Evolutionary conservation across 2,113 vertebrate genomes (phyloP).

Genomic region (Cynocephalus volans): DNA sequence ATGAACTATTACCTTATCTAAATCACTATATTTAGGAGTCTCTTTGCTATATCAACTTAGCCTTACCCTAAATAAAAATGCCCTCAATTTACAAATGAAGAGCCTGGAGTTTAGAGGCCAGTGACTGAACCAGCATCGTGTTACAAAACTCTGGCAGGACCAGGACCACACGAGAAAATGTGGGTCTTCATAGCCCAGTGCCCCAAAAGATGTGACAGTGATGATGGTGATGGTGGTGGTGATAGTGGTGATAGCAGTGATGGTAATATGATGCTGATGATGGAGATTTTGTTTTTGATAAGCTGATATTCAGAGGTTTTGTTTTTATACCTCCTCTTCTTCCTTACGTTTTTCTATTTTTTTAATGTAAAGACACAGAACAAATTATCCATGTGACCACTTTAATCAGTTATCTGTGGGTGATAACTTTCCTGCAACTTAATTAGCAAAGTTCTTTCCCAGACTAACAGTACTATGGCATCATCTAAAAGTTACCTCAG

Average conservation of each 20-base stretch:
- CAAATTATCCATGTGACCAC: constrained; percentile 81
- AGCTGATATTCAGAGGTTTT: constrained; percentile 70
- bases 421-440: constrained; percentile 86
- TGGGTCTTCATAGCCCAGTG: neutral
- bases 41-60: neutral
- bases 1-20: neutral
- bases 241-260: too few relatives aligned
- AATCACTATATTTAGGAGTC: neutral
- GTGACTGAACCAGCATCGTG: neutral
- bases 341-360: constrained; percentile 85
- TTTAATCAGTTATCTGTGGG: constrained; percentile 86
- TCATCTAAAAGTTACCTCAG: constrained; percentile 87
- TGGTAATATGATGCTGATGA: too few relatives aligned
- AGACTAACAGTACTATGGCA: constrained; percentile 84
- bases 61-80: neutral
- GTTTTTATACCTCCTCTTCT: constrained; percentile 80
- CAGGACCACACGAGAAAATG: neutral
- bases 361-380: constrained; percentile 72
- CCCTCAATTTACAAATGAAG: constrained; percentile 26
- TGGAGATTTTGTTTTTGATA: neutral
- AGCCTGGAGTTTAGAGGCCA: neutral
- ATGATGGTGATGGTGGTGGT: neutral
- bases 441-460: constrained; percentile 88
- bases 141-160: neutral
- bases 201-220: neutral